Evolutionary conservation across 2,888 invertebrate genomes (phyloP), one percentile per base, ranked within the genome.

Genomic region (Thelaira solivaga): DNA sequence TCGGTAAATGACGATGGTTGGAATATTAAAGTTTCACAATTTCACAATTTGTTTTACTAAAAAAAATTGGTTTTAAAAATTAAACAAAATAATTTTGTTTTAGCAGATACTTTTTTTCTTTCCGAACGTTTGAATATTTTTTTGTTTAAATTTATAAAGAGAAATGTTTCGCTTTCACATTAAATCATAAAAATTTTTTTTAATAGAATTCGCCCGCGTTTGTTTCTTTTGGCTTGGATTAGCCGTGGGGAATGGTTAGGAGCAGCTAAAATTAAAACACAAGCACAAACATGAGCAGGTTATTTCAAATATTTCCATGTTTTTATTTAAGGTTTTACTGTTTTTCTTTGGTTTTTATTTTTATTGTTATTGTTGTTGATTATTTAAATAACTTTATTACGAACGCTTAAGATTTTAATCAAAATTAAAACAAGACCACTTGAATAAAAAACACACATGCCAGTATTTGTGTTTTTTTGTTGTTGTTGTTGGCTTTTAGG

Each of bases 351-450:
- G 26, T 26, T 4, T 26, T 26, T 6, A 5, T 5, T 13, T 51
- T 64, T 47, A 57, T 47, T 59, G 29, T 31, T 41, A 24, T 16
- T 47, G 16, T 51, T 69, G n/a, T n/a, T n/a, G n/a, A n/a, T 10
- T 34, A 62, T 69, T 67, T 57, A 47, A 53, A 49, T 73, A 64
- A 57, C 74, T 78, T 69, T 64, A 78, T 69, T 53, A 53, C 45
- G 45, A 62, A 69, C 74, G 65, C 61, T 78, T 78, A 69, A 74
- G 74, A 78, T 69, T 57, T 78, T 69, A 61, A 78, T 74, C 73
- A 36, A 36, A 51, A 43, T 67, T 57, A 72, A 67, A 22, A 47
- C 34, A 20, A 57, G 26, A 45, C 31, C n/a, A 57, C n/a, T n/a
- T n/a, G n/a, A n/a, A 49, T 20, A 41, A 68, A 20, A 55, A 8